Percentiles rank a stretch among this genome's conserved stretches.
Evolutionary conservation across 2,888 invertebrate genomes (phyloP).

Genomic region (Drosophila meridionalis): DNA sequence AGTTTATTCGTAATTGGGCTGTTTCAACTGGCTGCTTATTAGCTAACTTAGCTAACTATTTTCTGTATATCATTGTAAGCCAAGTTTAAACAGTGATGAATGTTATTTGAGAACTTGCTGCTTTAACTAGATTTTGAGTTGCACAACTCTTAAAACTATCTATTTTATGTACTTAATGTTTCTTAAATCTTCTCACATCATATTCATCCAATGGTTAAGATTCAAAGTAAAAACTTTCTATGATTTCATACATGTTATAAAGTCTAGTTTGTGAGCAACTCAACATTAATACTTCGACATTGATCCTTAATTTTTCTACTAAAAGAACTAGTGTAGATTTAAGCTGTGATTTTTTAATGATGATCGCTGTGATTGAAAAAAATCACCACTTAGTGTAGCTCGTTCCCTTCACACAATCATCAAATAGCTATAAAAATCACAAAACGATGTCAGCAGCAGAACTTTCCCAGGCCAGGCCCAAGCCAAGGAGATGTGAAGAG

Average conservation of each 20-base stretch:
- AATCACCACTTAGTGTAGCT: conserved; percentile 10
- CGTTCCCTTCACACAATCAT: conserved; percentile 19
- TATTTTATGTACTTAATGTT: neutral
- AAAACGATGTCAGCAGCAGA: conserved; percentile 60
- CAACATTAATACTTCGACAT: neutral
- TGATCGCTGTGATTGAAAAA: conserved; percentile 18
- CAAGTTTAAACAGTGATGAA: neutral
- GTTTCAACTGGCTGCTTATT: conserved; percentile 6
- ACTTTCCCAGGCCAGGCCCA: conserved; percentile 58
- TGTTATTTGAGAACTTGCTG: neutral
- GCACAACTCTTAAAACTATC: neutral
- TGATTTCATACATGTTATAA: neutral
- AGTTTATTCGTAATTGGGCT: conserved; percentile 2
- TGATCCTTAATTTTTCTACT: neutral
- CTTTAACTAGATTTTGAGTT: neutral
- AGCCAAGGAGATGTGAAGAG: neutral
- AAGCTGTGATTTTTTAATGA: neutral
- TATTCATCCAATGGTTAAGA: neutral
- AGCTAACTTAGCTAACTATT: conserved; percentile 3
- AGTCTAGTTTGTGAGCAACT: neutral
- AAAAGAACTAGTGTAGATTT: neutral
- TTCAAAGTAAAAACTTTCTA: neutral
- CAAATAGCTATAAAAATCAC: conserved; percentile 37
- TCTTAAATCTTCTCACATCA: neutral
- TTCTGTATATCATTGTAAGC: neutral